Evolutionary conservation across 1,140 invertebrate species (phyloP).

Genomic region (Drosophila willistoni): DNA sequence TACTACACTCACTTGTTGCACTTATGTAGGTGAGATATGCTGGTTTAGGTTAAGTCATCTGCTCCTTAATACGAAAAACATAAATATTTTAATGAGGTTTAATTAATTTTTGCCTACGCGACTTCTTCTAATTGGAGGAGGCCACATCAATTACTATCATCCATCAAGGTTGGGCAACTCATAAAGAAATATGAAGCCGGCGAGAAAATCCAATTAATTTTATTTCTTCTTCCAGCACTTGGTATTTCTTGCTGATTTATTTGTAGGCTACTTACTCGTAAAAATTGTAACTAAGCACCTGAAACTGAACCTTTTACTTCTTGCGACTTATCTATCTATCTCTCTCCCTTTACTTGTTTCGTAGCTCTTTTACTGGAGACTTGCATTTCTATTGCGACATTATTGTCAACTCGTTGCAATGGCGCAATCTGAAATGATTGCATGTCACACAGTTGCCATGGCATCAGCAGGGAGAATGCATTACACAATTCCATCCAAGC

Average conservation of each 20-base stretch:
- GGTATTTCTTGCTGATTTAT: slow-evolving; percentile 40
- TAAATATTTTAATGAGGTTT: not conserved
- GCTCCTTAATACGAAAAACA: not conserved
- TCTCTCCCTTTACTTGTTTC: not conserved
- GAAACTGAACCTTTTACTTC: slow-evolving; percentile 8
- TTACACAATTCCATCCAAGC: slow-evolving; percentile 38
- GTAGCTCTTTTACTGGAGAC: slow-evolving; percentile 26
- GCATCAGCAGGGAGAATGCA: slow-evolving; percentile 2
- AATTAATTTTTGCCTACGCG: slow-evolving; percentile 33
- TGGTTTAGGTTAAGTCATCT: slow-evolving; percentile 13
- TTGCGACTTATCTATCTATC: not conserved
- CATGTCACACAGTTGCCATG: slow-evolving; percentile 45
- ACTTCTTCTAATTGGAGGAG: slow-evolving; percentile 43
- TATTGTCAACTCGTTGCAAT: slow-evolving; percentile 33
- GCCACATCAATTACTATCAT: slow-evolving; percentile 38
- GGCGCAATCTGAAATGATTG: slow-evolving; percentile 49
- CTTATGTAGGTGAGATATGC: not conserved
- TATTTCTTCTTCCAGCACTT: slow-evolving; percentile 27
- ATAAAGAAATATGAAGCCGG: slow-evolving; percentile 55
- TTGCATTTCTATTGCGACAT: slow-evolving; percentile 45
- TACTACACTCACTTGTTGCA: slow-evolving; percentile 40
- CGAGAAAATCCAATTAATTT: slow-evolving; percentile 61
- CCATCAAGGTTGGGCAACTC: slow-evolving; percentile 20
- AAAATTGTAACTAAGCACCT: slow-evolving; percentile 40
- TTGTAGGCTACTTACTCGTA: slow-evolving; percentile 29